Conservation (phyloP, 1,140 invertebrate genomes). For the Drosophila pandora region DNA sequence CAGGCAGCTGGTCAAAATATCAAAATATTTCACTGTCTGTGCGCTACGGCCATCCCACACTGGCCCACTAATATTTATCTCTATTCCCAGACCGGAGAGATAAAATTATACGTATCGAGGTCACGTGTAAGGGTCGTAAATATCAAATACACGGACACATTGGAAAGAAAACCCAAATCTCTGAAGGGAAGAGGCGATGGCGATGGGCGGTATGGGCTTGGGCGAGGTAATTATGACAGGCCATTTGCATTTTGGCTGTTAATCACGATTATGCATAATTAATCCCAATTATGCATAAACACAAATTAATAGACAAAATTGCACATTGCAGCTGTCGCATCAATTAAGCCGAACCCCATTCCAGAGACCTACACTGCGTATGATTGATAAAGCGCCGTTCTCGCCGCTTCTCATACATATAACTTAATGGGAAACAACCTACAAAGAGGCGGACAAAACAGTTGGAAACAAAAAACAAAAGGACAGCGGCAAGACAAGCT, state of each 20-base stretch:
- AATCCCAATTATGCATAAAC: slow-evolving; percentile 77
- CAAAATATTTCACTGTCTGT: slow-evolving; percentile 32
- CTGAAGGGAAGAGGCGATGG: not conserved
- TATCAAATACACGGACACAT: slow-evolving; percentile 39
- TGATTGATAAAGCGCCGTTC: slow-evolving; percentile 36
- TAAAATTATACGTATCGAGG: slow-evolving; percentile 57
- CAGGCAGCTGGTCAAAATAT: slow-evolving; percentile 50
- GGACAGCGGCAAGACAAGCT: slow-evolving; percentile 7
- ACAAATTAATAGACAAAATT: slow-evolving; percentile 80
- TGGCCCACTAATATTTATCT: not conserved
- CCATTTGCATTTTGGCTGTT: slow-evolving; percentile 73
- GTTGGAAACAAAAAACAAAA: not conserved
- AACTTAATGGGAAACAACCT: slow-evolving; percentile 1
- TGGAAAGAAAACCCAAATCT: slow-evolving; percentile 16
- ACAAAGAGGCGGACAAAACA: not conserved
- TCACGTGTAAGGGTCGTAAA: slow-evolving; percentile 72
- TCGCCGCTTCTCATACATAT: not conserved
- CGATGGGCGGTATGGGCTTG: slow-evolving; percentile 6
- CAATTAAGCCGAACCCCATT: slow-evolving; percentile 42
- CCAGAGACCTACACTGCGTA: slow-evolving; percentile 8
- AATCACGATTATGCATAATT: slow-evolving; percentile 81
- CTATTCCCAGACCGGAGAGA: slow-evolving; percentile 28
- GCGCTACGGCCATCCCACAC: not conserved
- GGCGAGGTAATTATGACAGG: slow-evolving; percentile 49
- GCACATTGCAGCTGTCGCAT: slow-evolving; percentile 61